Evolutionary conservation across 2,888 invertebrate genomes (phyloP).

Genomic region (Aphodius sticticus): DNA sequence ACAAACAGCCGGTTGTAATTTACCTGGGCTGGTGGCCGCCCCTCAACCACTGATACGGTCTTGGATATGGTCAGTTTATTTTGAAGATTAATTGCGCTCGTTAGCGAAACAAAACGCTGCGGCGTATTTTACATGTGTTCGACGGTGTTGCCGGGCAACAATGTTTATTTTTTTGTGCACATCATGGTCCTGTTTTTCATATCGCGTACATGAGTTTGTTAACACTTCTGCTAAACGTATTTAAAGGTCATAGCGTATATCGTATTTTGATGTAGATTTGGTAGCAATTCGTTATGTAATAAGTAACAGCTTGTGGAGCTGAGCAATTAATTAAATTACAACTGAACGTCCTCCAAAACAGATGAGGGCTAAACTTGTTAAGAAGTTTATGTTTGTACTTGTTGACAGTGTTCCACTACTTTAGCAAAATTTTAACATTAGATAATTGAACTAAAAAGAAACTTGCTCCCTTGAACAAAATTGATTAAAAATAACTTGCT

Average conservation of each 20-base stretch:
- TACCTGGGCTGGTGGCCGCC: slow-evolving; percentile 15
- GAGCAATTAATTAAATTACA: neutral
- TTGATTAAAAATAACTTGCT: too few relatives aligned
- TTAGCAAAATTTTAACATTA: too few relatives aligned
- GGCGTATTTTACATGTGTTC: neutral
- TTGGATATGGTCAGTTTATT: slow-evolving; percentile 19
- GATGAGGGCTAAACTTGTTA: too few relatives aligned
- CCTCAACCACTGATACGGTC: slow-evolving; percentile 14
- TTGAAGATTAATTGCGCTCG: slow-evolving; percentile 21
- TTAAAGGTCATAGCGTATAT: neutral
- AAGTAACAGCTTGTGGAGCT: neutral
- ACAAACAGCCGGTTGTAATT: slow-evolving; percentile 13
- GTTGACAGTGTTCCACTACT: too few relatives aligned
- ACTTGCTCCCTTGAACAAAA: too few relatives aligned
- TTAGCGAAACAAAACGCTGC: slow-evolving; percentile 21
- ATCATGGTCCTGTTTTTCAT: neutral
- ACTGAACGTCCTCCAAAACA: neutral
- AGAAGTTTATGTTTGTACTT: too few relatives aligned
- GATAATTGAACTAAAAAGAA: too few relatives aligned
- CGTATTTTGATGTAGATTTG: neutral
- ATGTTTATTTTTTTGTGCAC: neutral
- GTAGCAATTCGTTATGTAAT: neutral
- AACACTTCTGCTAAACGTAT: neutral
- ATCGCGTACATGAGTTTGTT: slow-evolving; percentile 4
- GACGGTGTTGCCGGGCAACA: neutral